Evolutionary conservation across 1,140 invertebrate species (phyloP), one percentile per base, ranked within the genome.

Genomic region (Drosophila busckii): DNA sequence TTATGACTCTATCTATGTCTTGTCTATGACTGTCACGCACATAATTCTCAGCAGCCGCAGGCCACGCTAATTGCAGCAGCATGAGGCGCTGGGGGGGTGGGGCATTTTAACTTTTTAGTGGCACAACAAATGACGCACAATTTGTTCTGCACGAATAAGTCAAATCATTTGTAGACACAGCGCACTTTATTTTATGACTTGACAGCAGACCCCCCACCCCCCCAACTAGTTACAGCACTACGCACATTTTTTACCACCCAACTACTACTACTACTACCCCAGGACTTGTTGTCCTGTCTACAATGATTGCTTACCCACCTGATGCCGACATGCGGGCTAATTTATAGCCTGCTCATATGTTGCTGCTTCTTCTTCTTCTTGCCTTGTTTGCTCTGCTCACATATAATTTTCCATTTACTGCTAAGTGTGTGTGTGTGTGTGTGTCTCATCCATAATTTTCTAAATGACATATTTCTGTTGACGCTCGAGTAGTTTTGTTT

Each of bases 131-230:
- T 78, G 73, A 80, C 73, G 73, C 82, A 73, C 75, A 75, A 78
- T 80, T 78, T 78, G 73, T 78, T 78, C 73, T 78, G 73, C 73
- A 78, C 73, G 73, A 78, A 78, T 78, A 78, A 78, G 73, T 80
- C 73, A 73, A 78, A 78, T 73, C 65, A 78, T 78, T 80, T 78
- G 73, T 78, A 78, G 73, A 80, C 73, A 62, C 37, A 29, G 28
- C 46, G 73, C 73, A 78, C 73, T 78, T 78, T 78, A 59, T 78
- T 78, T 78, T 78, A 78, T 80, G 49, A 70, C 73, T 56, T 70
- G 58, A 48, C 73, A 67, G 64, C 73, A 78, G 64, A 32, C 54
- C 44, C 38, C 32, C 46, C 34, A 38, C 23, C 25, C n/a, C 29
- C 48, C 25, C 2, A 4, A 17, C 31, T 17, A 40, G 48, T 26